Base-by-base conservation (phyloP, 2,888 invertebrate species). In the Dryocosmus kuriphilus region DNA sequence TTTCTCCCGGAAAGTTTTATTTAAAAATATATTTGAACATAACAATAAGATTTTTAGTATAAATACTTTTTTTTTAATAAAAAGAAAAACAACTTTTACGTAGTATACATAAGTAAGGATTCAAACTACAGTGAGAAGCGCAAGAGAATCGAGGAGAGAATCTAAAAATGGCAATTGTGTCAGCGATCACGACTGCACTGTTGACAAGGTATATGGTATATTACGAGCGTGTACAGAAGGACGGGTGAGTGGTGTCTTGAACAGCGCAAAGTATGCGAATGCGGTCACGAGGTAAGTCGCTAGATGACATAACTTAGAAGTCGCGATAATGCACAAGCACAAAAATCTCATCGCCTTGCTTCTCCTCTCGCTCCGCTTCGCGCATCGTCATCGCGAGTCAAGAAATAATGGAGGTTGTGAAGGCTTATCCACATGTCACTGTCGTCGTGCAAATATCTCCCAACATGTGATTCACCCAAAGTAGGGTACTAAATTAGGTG, bases 151-250 rank as follows among this genome's bases (percentile, higher is more conserved):
- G n/a, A n/a, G n/a, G n/a, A n/a, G 38, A 38, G 14, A 22, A 63
- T 80, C 80, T 81, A 80, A 83, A 83, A 83, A 81, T 80, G 81
- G 82, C 78, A 81, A 81, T 82, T 80, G 82, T 81, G 81, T 78
- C 81, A 80, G 74, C 77, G 76, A 46, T 71, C 46, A 65, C 9
- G 63, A 65, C 38, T 65, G 2, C 63, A 11, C 63, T 65, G 38
- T 65, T 65, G 35, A 65, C 35, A 65, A 65, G 38, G n/a, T 38
- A 65, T 38, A 65, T 65, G 22, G 38, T 65, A 38, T 16, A 16
- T 46, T 65, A 38, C 22, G 22, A 65, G 38, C 35, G 24, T 35
- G 38, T 24, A 65, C 14, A 41, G 24, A 63, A 65, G n/a, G 24
- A 65, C 65, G 41, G 65, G 41, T 65, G 65, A 24, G 35, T 35